Base-by-base conservation (phyloP, 2,797 vertebrate species). In the Cyclopterus lumpus region DNA sequence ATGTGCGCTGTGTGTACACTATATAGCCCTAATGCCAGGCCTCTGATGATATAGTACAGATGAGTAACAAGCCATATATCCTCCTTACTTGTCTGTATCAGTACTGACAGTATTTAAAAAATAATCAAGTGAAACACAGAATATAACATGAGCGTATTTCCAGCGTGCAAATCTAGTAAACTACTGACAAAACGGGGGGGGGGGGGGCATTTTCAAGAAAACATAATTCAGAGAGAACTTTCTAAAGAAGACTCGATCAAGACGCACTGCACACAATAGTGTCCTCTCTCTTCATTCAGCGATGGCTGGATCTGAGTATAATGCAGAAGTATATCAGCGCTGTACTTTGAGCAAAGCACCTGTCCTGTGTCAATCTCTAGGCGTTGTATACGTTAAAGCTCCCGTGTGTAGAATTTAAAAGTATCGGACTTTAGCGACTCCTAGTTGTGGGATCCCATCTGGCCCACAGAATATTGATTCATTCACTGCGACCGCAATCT, bases 1-100 rank as follows among this genome's bases (percentile, higher is more conserved):
- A 57, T 77, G 79, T 66, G 81, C 28, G 22, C 62, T 76, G 55
- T 67, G 81, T 73, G 77, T 80, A 87, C 58, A 62, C 15, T 49
- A 16, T 58, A 53, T 55, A 53, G 40, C 68, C 34, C 28, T 48
- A 69, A 75, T 24, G 57, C 38, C 32, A 44, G 7, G 40, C 42
- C 51, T 62, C 69, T 51, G 64, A 48, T 67, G 46, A 76, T 69
- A 49, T 10, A 77, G 46, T n/a, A 42, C 4, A 61, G 28, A 64
- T 5, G 36, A 61, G 49, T 14, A 42, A 67, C 60, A 77, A 20
- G 18, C 15, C 1, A 3, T 26, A 51, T 57, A 32, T 46, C 12
- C 12, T 61, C 42, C 34, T 36, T 14, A 53, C 54, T 40, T 24
- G 32, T 67, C 66, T 46, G 53, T 22, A 10, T 61, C 38, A 36